Conservation (phyloP, 2,888 invertebrate genomes). For the Caradrina clavipalpis region DNA sequence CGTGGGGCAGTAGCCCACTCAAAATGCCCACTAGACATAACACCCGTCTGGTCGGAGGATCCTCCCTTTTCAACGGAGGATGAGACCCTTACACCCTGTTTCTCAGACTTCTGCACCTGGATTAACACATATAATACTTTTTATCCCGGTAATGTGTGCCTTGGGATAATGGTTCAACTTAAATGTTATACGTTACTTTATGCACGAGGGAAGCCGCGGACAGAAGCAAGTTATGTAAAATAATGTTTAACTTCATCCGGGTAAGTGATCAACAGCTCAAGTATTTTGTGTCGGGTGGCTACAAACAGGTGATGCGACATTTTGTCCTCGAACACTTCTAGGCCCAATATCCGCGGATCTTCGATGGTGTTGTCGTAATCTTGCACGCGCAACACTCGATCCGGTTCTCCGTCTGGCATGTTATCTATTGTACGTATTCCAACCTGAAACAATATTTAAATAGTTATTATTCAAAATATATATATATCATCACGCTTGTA, state of each 20-base stretch:
- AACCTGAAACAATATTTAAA: slow-evolving; percentile 38
- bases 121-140: too few species aligned
- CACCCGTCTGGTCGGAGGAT: too few species aligned
- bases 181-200: too few species aligned
- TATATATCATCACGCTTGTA: too few species aligned
- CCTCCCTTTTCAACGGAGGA: too few species aligned
- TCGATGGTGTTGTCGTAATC: slow-evolving; percentile 36
- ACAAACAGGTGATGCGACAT: slow-evolving; percentile 52
- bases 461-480: slow-evolving; percentile 1
- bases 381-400: slow-evolving; percentile 17
- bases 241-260: slow-evolving; percentile 5
- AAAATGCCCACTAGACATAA: too few species aligned
- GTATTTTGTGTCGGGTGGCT: slow-evolving; percentile 41
- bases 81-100: too few species aligned
- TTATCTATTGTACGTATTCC: slow-evolving; percentile 24
- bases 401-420: not conserved
- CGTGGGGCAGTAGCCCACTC: too few species aligned
- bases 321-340: slow-evolving; percentile 60
- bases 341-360: slow-evolving; percentile 32
- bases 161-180: too few species aligned
- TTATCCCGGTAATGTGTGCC: too few species aligned
- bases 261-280: slow-evolving; percentile 56
- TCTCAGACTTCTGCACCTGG: too few species aligned
- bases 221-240: slow-evolving; percentile 17
- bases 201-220: too few species aligned